Evolutionary conservation across 2,797 vertebrate genomes (phyloP).

Genomic region (Prunella strophiata): DNA sequence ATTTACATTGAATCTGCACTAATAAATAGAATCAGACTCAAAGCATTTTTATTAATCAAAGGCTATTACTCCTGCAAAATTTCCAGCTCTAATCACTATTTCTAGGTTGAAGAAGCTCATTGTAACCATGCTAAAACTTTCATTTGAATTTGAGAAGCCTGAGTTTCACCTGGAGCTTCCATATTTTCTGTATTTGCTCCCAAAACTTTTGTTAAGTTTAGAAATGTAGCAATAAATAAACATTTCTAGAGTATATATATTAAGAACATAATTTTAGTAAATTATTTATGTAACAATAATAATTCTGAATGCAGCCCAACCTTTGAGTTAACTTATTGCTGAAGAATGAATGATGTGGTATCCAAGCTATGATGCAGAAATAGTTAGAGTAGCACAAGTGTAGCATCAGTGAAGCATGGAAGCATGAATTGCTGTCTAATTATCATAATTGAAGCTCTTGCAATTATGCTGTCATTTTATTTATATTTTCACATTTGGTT

Average conservation of each 20-base stretch:
- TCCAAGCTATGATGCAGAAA: neutral
- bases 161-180: neutral
- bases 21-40: neutral
- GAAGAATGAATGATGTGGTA: neutral
- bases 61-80: neutral
- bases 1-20: neutral
- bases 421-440: constrained; percentile 13
- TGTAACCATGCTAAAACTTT: neutral
- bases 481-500: neutral
- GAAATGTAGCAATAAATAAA: neutral
- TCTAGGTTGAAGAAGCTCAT: neutral
- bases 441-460: constrained; percentile 23
- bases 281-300: neutral
- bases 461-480: constrained; percentile 15
- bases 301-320: neutral
- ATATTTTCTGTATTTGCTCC: neutral
- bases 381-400: neutral
- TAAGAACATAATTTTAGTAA: neutral
- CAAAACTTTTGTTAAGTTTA: neutral
- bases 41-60: neutral
- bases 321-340: neutral
- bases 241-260: neutral
- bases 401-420: neutral
- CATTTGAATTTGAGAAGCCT: neutral
- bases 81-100: neutral